Evolutionary conservation across 2,888 invertebrate species (phyloP), one percentile per base, ranked within the genome.

Genomic region (Listrodromus nycthemerus): DNA sequence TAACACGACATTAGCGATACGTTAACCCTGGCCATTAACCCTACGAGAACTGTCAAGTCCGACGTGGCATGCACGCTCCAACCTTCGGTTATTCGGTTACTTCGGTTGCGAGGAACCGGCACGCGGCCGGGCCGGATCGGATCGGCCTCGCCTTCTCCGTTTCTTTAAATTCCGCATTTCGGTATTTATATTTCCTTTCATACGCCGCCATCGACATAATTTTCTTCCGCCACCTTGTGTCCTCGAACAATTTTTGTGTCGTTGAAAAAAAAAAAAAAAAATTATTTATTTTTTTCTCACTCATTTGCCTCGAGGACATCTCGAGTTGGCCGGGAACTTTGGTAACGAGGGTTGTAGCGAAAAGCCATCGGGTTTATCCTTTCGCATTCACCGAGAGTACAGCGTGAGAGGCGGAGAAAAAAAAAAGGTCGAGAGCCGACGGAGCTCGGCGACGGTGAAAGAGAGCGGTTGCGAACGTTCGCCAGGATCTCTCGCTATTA

Each of bases 1-100:
- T 58, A 19, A 89, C 89, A 89, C 89, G 85, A 85, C 86, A 88
- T 88, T 86, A 88, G 88, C 74, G 55, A 63, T 58, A 69, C 80
- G 73, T 83, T 74, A 77, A 77, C 80, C 71, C 76, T 74, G 73
- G 58, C 55, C 48, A 69, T 80, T 80, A 80, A 65, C 67, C 80
- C 80, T 74, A 63, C n/a, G n/a, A 45, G 58, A 27, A 63, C 27
- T 69, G 63, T 67, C 52, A 58, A 69, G 21, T 63, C 2, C 63
- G 7, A 13, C 19, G 30, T 58, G 24, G 27, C 58, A 27, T 27
- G 27, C 13, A 21, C 74, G 63, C 48, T 30, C 61, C 48, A 33
- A 33, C 33, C 3, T 13, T 63, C 61, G n/a, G 8, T 21, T 63
- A 19, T 27, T 48, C 55, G 61, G 45, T 48, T 61, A 16, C 61